phyloP scores from a whole-genome alignment of 1,140 invertebrate genomes.

The Probaryconus sp. region DNA sequence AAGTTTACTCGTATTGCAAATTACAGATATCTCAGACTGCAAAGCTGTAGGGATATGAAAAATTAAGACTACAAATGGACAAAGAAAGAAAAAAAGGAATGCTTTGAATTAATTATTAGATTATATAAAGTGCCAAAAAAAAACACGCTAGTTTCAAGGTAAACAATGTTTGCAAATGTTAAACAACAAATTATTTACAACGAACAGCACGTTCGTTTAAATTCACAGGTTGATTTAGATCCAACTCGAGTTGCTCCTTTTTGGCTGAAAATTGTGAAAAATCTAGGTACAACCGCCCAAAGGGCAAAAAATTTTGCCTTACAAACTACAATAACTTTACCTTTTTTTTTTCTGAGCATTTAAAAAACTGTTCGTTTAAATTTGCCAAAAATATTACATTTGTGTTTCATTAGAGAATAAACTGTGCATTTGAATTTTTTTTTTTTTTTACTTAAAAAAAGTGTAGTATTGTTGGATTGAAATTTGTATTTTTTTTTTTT shows the following conservation, averaged over 20 bases:
- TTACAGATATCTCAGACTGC: slow-evolving; percentile 63
- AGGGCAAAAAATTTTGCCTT: slow-evolving; percentile 58
- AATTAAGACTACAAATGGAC: slow-evolving; percentile 29
- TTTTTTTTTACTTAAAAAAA: not conserved
- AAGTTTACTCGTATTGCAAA: slow-evolving; percentile 58
- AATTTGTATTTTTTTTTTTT: no score
- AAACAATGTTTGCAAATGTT: slow-evolving; percentile 31
- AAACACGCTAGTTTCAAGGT: not conserved
- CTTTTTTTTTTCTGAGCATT: slow-evolving; percentile 10
- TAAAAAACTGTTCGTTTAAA: slow-evolving; percentile 2
- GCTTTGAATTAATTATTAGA: slow-evolving; percentile 9
- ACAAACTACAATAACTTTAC: slow-evolving; percentile 60
- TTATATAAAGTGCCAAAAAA: slow-evolving; percentile 17
- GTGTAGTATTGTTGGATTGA: no score
- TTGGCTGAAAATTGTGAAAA: slow-evolving; percentile 67
- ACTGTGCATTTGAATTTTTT: slow-evolving; percentile 37
- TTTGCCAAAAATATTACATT: not conserved
- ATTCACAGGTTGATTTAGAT: slow-evolving; percentile 52
- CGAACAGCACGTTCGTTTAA: slow-evolving; percentile 34
- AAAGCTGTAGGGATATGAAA: slow-evolving; percentile 65
- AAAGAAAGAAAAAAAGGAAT: slow-evolving; percentile 20
- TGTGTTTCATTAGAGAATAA: slow-evolving; percentile 17
- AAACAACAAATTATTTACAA: slow-evolving; percentile 64
- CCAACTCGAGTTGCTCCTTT: slow-evolving; percentile 65
- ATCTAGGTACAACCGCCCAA: slow-evolving; percentile 48